Evolutionary conservation across 2,888 invertebrate genomes (phyloP), one percentile per base, ranked within the genome.

Genomic region (Drosophila mettleri): DNA sequence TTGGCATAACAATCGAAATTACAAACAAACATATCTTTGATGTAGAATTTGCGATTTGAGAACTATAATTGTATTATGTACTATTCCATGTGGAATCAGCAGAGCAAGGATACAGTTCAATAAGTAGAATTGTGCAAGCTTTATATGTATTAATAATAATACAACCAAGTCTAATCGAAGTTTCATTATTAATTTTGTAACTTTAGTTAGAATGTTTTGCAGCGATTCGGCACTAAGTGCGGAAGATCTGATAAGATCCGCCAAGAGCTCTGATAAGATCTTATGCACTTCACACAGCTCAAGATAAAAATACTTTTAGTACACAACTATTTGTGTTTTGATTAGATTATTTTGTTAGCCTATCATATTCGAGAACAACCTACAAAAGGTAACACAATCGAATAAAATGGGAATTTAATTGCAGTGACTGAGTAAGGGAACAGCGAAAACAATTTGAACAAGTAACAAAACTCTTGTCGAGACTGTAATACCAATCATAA

Each of bases 361-460:
- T 22, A 3, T 14, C 22, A 39, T 69, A 27, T 16, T 39, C 18
- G 43, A 55, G 36, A 14, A n/a, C n/a, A 6, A 6, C 9, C 33
- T 31, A 20, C 2, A 20, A 33, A 2, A 22, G 31, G 20, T n/a
- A 20, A n/a, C 20, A n/a, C 20, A n/a, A 33, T n/a, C 34, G 16
- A 64, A 69, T n/a, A n/a, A n/a, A n/a, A n/a, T 60, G 61, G 24
- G 38, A 68, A 64, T 73, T 53, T 58, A 24, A 52, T 53, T 61
- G 58, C 68, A 48, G 14, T 29, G 33, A 51, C 22, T 52, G 20
- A 29, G 10, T 24, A 10, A 36, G 41, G 18, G n/a, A 16, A 55
- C 16, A 20, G 43, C 38, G 22, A 57, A 49, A 66, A 59, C 48
- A 43, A 52, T 53, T 67, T 65, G 6, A 39, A n/a, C n/a, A n/a